Evolutionary conservation across 1,140 invertebrate species (phyloP).

Genomic region (Drosophila carrolli): DNA sequence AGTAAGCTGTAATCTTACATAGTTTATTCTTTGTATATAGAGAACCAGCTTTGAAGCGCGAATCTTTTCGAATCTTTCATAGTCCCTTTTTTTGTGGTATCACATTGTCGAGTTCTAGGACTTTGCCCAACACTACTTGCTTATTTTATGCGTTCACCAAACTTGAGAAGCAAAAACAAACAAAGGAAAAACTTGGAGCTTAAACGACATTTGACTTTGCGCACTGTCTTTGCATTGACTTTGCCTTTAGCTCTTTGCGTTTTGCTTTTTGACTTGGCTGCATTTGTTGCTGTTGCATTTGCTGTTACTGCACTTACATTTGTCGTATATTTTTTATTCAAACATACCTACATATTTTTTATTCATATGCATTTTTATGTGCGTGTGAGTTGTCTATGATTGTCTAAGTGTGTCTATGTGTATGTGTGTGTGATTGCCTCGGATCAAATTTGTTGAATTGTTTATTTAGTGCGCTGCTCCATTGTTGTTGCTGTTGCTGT

Average conservation of each 20-base stretch:
- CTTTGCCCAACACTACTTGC: conserved; percentile 33
- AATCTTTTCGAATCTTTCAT: too few relatives aligned
- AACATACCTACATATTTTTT: conserved; percentile 53
- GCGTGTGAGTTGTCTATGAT: conserved; percentile 66
- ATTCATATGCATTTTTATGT: conserved; percentile 76
- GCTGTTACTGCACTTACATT: conserved; percentile 65
- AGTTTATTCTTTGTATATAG: too few relatives aligned
- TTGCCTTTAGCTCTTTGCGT: conserved; percentile 16
- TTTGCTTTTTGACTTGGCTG: conserved; percentile 33
- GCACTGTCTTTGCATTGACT: conserved; percentile 24
- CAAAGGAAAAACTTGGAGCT: conserved; percentile 27
- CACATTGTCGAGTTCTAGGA: conserved; percentile 23
- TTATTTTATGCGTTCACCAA: conserved; percentile 73
- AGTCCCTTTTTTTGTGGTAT: conserved; percentile 14
- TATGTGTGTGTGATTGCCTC: conserved; percentile 63
- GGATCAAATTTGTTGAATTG: conserved; percentile 84
- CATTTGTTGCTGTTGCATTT: conserved; percentile 12
- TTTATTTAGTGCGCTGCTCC: conserved; percentile 76
- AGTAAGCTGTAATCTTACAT: too few relatives aligned
- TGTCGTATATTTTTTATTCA: conserved; percentile 59
- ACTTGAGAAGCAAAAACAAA: conserved; percentile 59
- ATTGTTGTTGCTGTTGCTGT: conserved; percentile 59
- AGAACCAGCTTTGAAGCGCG: too few relatives aligned
- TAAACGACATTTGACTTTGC: conserved; percentile 62
- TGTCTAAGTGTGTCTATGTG: conserved; percentile 40